phyloP scores from a whole-genome alignment of 2,113 vertebrate genomes.

The Euleptes europaea region DNA sequence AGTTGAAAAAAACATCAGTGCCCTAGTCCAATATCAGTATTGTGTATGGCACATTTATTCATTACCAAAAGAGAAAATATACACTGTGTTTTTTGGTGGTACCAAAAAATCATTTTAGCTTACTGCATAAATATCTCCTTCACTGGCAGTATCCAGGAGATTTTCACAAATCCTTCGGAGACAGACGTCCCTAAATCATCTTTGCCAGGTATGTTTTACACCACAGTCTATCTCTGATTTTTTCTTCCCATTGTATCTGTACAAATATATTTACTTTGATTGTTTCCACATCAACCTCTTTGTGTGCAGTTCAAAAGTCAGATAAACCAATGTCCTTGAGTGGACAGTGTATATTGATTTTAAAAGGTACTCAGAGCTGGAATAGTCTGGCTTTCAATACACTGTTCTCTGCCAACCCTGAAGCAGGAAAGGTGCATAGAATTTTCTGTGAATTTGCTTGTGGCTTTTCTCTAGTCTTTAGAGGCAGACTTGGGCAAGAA shows the following conservation, averaged over 20 bases:
- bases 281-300: background rate
- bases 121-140: constrained; percentile 47
- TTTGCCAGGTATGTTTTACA: constrained; percentile 88
- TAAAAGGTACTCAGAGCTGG: background rate
- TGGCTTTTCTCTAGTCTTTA: constrained; percentile 1
- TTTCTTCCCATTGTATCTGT: background rate
- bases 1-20: constrained; percentile 35
- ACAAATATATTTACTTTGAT: background rate
- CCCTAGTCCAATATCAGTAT: background rate
- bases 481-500: background rate
- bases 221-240: background rate
- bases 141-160: constrained; percentile 90
- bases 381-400: background rate
- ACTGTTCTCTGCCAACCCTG: background rate
- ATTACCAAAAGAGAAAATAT: background rate
- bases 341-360: background rate
- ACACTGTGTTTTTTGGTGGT: background rate
- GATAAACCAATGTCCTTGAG: background rate
- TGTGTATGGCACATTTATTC: background rate
- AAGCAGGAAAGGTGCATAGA: background rate
- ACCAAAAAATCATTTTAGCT: constrained; percentile 16
- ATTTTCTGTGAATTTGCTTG: background rate
- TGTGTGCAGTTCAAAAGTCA: background rate
- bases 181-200: constrained; percentile 97
- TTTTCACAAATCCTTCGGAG: constrained; percentile 98